Percentiles rank a stretch among this genome's conserved stretches.
phyloP scores from a whole-genome alignment of 2,113 vertebrate genomes.

The Arizona elegans region DNA sequence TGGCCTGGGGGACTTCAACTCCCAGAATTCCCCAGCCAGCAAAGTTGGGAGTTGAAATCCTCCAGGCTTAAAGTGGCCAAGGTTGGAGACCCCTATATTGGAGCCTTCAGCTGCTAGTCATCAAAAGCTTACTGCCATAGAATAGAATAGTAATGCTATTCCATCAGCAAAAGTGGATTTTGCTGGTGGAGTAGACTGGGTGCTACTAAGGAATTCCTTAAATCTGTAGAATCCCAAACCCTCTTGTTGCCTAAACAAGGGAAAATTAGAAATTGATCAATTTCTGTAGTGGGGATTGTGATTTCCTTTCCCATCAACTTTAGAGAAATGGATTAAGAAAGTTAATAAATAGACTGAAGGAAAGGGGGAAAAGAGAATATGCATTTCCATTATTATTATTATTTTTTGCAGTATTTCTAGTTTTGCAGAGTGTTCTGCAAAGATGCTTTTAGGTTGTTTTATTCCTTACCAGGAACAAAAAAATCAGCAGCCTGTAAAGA shows the following conservation, averaged over 20 bases:
- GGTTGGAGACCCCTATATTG: too few relatives aligned
- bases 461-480: constrained; percentile 38
- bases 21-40: too few relatives aligned
- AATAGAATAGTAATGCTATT: neutral
- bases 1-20: too few relatives aligned
- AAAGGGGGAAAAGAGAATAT: neutral
- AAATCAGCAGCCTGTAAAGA: constrained; percentile 36
- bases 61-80: too few relatives aligned
- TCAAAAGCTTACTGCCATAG: neutral
- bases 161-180: neutral
- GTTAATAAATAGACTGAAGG: neutral
- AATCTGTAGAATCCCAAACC: neutral
- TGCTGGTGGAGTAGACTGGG: neutral
- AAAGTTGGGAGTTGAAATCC: too few relatives aligned
- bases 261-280: neutral
- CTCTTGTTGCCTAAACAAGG: neutral
- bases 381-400: too few relatives aligned
- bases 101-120: neutral
- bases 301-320: neutral
- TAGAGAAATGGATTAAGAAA: neutral
- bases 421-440: neutral
- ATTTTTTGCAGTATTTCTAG: neutral
- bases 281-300: neutral
- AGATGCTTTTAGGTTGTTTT: constrained; percentile 32
- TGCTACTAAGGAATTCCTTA: neutral